Evolutionary conservation across 1,140 invertebrate species (phyloP).

Genomic region (Drosophila baimaii): DNA sequence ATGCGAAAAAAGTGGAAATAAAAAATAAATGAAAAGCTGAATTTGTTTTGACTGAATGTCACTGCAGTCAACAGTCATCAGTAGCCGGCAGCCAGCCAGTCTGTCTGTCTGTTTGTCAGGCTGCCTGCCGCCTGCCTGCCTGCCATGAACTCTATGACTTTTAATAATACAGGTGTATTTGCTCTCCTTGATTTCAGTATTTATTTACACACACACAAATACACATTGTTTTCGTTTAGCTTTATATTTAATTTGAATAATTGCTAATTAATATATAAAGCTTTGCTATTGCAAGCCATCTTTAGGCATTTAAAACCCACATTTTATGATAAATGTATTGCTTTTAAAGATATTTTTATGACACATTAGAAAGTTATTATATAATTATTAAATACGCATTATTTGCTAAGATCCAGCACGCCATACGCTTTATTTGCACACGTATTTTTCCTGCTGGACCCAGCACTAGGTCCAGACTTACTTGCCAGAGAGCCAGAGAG

Average conservation of each 20-base stretch:
- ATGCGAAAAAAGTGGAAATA: constrained; percentile 25
- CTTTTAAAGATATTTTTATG: neutral
- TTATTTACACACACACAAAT: constrained; percentile 17
- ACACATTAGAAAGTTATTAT: neutral
- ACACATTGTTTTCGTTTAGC: neutral
- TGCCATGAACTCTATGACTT: constrained; percentile 29
- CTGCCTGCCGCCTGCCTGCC: constrained; percentile 17
- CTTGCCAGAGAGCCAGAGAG: no score
- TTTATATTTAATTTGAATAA: constrained; percentile 10
- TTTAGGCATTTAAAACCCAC: no score
- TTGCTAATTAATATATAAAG: neutral
- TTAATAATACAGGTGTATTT: constrained; percentile 40
- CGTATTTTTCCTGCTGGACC: no score
- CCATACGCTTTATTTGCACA: no score
- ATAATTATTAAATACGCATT: no score
- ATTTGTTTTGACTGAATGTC: constrained; percentile 70
- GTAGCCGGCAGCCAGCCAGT: constrained; percentile 20
- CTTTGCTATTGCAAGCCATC: no score
- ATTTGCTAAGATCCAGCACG: no score
- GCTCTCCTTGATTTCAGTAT: constrained; percentile 26
- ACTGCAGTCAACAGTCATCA: constrained; percentile 49
- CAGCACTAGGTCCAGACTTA: no score
- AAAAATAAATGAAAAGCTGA: constrained; percentile 40
- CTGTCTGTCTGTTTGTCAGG: constrained; percentile 1
- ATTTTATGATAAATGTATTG: neutral